Conservation (phyloP, 2,113 vertebrate genomes). For the Panurus biarmicus region DNA sequence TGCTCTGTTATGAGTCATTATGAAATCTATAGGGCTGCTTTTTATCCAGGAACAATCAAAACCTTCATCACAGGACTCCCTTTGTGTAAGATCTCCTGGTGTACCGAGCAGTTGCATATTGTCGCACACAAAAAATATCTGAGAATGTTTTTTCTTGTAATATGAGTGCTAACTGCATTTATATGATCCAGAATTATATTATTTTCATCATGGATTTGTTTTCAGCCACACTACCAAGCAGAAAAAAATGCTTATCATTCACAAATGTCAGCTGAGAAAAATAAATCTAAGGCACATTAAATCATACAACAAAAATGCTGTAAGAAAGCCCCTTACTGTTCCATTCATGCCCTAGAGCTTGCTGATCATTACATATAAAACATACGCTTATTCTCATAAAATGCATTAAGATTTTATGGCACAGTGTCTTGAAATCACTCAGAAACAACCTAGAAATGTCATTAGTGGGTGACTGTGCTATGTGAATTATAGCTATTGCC, state of each 20-base stretch:
- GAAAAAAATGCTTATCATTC: constrained; percentile 8
- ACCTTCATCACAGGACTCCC: neutral
- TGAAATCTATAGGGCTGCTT: neutral
- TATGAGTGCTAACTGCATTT: neutral
- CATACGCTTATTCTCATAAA: constrained; percentile 19
- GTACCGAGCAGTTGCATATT: neutral
- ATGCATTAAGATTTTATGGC: constrained; percentile 5
- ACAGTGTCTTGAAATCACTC: constrained; percentile 36
- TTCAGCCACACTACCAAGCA: neutral
- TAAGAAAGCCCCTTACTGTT: neutral
- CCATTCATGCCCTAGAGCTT: neutral
- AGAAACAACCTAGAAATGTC: constrained; percentile 46
- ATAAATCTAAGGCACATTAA: constrained; percentile 19
- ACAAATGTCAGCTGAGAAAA: constrained; percentile 19
- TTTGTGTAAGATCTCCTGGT: neutral
- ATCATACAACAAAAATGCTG: neutral
- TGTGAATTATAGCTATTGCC: neutral
- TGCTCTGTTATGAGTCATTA: neutral
- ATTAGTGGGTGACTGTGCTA: constrained; percentile 7
- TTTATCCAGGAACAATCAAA: constrained; percentile 24
- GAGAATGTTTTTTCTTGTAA: neutral
- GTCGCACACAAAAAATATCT: neutral
- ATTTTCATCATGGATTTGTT: constrained; percentile 1
- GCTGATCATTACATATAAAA: constrained; percentile 10
- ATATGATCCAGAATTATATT: neutral